Conservation (phyloP, 2,888 invertebrate species). For the Ethmia dodecea region DNA sequence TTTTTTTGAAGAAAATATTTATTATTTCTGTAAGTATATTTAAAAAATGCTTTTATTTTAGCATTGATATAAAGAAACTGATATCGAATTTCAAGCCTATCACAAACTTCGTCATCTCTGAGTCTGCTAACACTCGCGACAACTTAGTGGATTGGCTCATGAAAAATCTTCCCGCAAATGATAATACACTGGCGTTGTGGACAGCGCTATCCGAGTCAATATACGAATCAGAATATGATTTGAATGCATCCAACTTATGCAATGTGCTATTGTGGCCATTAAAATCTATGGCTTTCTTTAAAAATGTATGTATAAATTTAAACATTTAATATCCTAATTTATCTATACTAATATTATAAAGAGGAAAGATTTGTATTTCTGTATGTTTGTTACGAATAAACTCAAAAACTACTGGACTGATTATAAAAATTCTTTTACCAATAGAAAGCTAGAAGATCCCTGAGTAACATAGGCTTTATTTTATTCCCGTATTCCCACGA, state of each 20-base stretch:
- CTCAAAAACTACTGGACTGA: too few species aligned
- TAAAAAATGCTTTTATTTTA: slow-evolving; percentile 17
- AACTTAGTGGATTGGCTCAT: slow-evolving; percentile 24
- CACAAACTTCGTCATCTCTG: slow-evolving; percentile 28
- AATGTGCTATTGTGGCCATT: slow-evolving; percentile 49
- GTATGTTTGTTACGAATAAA: too few species aligned
- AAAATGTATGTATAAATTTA: slow-evolving; percentile 43
- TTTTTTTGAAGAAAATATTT: neutral
- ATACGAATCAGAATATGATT: slow-evolving; percentile 20
- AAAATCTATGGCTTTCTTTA: slow-evolving; percentile 27
- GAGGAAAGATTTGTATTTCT: too few species aligned
- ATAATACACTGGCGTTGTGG: slow-evolving; percentile 41
- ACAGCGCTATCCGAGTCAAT: slow-evolving; percentile 38
- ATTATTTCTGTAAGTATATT: neutral
- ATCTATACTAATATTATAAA: too few species aligned
- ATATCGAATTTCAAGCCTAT: slow-evolving; percentile 30
- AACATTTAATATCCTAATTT: too few species aligned
- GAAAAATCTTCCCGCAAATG: slow-evolving; percentile 24
- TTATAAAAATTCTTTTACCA: too few species aligned
- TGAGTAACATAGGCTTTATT: too few species aligned
- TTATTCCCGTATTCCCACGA: too few species aligned
- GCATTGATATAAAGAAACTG: slow-evolving; percentile 25
- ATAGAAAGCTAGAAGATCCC: too few species aligned
- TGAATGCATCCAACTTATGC: slow-evolving; percentile 18
- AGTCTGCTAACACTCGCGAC: slow-evolving; percentile 16